Evolutionary conservation across 2,113 vertebrate species (phyloP).

Genomic region (Meriones unguiculatus): DNA sequence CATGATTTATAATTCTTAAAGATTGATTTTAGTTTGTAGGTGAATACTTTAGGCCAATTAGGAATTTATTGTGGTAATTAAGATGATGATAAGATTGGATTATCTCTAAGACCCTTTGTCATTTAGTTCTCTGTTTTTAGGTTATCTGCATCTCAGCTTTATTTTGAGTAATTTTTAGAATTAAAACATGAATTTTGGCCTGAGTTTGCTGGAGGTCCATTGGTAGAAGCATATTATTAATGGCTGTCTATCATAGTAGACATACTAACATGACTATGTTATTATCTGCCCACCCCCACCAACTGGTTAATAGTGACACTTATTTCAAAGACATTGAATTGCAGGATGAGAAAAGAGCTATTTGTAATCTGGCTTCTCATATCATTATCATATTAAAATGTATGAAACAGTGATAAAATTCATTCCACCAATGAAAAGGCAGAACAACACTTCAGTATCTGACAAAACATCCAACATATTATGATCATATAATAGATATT

Average conservation of each 20-base stretch:
- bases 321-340: slow-evolving; percentile 7
- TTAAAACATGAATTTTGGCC: slow-evolving; percentile 45
- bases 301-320: slow-evolving; percentile 7
- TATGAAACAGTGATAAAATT: slow-evolving; percentile 44
- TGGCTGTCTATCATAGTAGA: not conserved
- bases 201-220: slow-evolving; percentile 2
- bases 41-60: slow-evolving; percentile 11
- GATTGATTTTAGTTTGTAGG: slow-evolving; percentile 13
- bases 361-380: slow-evolving; percentile 40
- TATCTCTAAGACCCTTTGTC: not conserved
- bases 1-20: slow-evolving; percentile 46
- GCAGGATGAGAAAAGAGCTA: not conserved
- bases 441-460: slow-evolving; percentile 30
- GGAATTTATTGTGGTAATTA: not conserved
- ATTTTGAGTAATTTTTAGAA: slow-evolving; percentile 41
- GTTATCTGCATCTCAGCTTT: slow-evolving; percentile 24
- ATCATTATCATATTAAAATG: slow-evolving; percentile 9
- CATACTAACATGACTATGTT: not conserved
- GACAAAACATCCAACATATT: slow-evolving; percentile 6
- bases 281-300: not conserved
- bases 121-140: slow-evolving; percentile 21
- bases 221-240: slow-evolving; percentile 9
- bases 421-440: slow-evolving; percentile 30
- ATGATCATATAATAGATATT: not conserved
- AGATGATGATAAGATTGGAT: not conserved